These are phyloP conservation scores for Hedychridium roseum DNA, from an alignment of 2,888 invertebrate genomes.

Conservation along the genomic window DNA sequence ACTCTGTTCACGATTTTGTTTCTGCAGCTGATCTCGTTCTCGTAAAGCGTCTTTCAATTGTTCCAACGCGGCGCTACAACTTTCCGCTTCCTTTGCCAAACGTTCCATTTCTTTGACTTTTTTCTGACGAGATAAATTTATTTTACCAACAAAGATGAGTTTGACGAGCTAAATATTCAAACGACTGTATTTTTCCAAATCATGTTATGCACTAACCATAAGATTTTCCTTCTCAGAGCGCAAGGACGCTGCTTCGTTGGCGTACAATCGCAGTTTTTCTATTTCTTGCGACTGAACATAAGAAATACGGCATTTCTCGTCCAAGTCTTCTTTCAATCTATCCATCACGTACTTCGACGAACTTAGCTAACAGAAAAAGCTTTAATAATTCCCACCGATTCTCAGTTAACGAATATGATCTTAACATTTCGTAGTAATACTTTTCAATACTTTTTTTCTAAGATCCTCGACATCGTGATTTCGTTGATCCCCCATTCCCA, in stretches of 20 bases:
- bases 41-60: conserved; percentile 30
- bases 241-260: conserved; percentile 30
- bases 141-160: neutral
- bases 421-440: too few relatives aligned
- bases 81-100: conserved; percentile 28
- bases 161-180: too few relatives aligned
- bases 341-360: conserved; percentile 30
- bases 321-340: conserved; percentile 36
- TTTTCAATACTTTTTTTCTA: conserved; percentile 42
- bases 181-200: neutral
- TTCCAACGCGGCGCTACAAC: conserved; percentile 19
- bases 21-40: conserved; percentile 38
- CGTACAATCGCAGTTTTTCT: conserved; percentile 29
- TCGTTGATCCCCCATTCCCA: conserved; percentile 27
- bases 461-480: conserved; percentile 31
- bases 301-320: conserved; percentile 33
- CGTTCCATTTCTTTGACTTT: conserved; percentile 33
- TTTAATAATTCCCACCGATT: neutral
- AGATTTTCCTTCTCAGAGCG: conserved; percentile 40
- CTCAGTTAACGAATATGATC: neutral
- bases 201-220: conserved; percentile 25
- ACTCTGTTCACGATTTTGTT: conserved; percentile 35
- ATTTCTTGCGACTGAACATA: conserved; percentile 36
- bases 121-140: conserved; percentile 16
- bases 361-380: conserved; percentile 29